phyloP scores from a whole-genome alignment of 2,888 invertebrate species.

The Cephus sareptanus region DNA sequence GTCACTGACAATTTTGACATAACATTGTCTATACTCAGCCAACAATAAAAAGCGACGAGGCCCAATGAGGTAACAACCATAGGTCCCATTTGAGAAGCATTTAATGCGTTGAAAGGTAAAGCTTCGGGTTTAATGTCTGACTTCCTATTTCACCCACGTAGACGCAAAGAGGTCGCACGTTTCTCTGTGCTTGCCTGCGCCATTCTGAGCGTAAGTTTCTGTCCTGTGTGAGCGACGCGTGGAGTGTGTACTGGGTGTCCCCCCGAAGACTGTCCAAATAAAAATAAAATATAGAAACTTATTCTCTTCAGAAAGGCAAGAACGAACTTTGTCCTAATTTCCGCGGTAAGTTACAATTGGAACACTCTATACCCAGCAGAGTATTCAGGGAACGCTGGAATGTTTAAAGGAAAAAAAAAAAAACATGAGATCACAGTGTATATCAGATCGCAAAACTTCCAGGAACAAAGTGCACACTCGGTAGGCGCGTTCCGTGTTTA shows the following conservation, averaged over 20 bases:
- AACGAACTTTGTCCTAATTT: no score
- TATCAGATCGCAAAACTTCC: neutral
- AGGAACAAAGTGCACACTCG: neutral
- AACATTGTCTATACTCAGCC: neutral
- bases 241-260: neutral
- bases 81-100: conserved; percentile 38
- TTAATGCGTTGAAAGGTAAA: conserved; percentile 46
- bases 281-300: neutral
- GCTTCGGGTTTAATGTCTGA: conserved; percentile 54
- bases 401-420: no score
- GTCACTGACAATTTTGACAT: neutral
- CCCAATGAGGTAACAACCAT: neutral
- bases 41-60: neutral
- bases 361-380: no score
- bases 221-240: neutral
- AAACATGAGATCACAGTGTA: neutral
- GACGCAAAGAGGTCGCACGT: conserved; percentile 45
- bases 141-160: conserved; percentile 59
- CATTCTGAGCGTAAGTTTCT: neutral
- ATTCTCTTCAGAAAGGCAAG: neutral
- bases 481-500: neutral
- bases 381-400: no score
- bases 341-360: no score
- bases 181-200: neutral
- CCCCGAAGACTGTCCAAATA: neutral